Base-by-base conservation (phyloP, 2,113 vertebrate genomes). In the Callithrix jacchus region DNA sequence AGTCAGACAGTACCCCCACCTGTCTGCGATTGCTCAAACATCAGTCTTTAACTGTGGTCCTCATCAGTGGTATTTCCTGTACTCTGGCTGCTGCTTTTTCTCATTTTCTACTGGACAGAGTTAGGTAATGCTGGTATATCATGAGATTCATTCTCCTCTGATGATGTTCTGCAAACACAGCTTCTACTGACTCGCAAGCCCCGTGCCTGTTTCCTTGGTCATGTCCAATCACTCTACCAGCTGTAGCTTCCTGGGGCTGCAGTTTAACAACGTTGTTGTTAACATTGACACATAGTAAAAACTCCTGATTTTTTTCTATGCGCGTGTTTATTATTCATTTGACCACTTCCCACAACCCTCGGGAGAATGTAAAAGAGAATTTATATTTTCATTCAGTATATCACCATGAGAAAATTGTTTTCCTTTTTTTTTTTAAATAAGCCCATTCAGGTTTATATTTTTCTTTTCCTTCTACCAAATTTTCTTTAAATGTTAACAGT, bases 401-500 rank as follows among this genome's bases (percentile, higher is more conserved):
- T 3, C 76, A 82, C 80, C 17, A 35, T 40, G 27, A 93, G 40
- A 77, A 79, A 58, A 71, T 8, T 30, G 27, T 35, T 74, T 64
- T 74, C 42, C 42, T 42, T 42, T 6, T 66, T 40, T 16, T 35
- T 92, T 52, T 18, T 18, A 21, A 18, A 45, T 77, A 12, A 40
- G 76, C 47, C 70, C 42, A 90, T 47, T 90, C 13, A 30, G 25
- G 9, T 76, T 42, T 92, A 32, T 74, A 58, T 83, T 70, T 89
- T 66, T 80, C 35, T 58, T 61, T n/a, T 21, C 9, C 35, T 85
- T 88, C 70, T 45, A 52, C 64, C 23, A 40, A 70, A 37, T 70
- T 70, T 58, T 79, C 30, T 92, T 96, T 12, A 3, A 49, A n/a
- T 58, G 58, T 71, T 85, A 86, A 64, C 64, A 42, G 37, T 74